These are phyloP conservation scores for Acleris literana DNA, from an alignment of 2,888 invertebrate genomes.

Conservation along the genomic window DNA sequence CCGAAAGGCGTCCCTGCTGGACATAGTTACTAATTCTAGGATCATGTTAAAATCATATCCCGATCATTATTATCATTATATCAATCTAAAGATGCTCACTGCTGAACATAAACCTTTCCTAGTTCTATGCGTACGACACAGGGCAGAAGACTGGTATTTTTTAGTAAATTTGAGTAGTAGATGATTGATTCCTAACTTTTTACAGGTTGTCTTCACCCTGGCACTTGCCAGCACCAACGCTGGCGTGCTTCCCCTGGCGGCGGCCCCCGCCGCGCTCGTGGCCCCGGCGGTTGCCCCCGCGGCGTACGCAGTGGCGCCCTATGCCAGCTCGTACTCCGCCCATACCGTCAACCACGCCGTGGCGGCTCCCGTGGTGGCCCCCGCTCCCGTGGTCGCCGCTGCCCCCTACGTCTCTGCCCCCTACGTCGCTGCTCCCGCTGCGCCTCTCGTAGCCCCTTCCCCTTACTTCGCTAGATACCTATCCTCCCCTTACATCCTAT, in stretches of 20 bases:
- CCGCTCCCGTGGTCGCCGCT: slow-evolving; percentile 57
- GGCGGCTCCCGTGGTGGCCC: slow-evolving; percentile 84
- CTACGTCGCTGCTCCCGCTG: slow-evolving; percentile 40
- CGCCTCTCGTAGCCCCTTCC: slow-evolving; percentile 41
- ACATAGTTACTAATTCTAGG: no score
- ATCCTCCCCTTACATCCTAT: slow-evolving; percentile 66
- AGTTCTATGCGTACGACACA: no score
- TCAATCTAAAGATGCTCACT: no score
- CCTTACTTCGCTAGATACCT: slow-evolving; percentile 60
- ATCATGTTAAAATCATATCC: no score
- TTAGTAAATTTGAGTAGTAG: background rate
- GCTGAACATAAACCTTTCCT: no score
- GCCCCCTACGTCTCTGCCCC: slow-evolving; percentile 46
- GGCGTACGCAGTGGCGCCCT: slow-evolving; percentile 87
- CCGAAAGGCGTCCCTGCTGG: no score
- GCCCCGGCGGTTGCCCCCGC: slow-evolving; percentile 84
- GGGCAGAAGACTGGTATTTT: no score
- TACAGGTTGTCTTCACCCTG: slow-evolving; percentile 70
- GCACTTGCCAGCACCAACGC: slow-evolving; percentile 67
- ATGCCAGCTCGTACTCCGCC: slow-evolving; percentile 89
- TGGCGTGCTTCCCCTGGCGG: slow-evolving; percentile 62
- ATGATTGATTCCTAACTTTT: slow-evolving; percentile 35
- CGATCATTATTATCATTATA: no score
- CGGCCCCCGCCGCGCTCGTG: slow-evolving; percentile 80
- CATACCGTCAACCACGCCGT: slow-evolving; percentile 90